These are phyloP conservation scores for Galeopterus variegatus DNA, from an alignment of 2,113 vertebrate species.

Conservation along the genomic window DNA sequence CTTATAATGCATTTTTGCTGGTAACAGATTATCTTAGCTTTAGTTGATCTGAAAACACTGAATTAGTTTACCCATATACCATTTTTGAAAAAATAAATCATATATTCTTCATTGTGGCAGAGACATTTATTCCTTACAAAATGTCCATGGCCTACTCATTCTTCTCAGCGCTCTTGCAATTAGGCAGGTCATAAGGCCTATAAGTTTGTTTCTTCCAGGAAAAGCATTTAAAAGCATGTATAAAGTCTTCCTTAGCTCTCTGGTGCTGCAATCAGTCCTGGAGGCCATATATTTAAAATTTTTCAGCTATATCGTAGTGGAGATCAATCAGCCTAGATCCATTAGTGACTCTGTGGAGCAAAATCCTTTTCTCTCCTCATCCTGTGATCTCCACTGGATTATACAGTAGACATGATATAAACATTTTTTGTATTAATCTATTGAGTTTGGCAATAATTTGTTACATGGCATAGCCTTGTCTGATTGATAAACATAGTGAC, in stretches of 20 bases:
- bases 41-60: conserved; percentile 53
- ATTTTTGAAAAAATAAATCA: not conserved
- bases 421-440: not conserved
- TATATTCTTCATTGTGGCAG: not conserved
- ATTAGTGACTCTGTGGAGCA: not conserved
- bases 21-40: conserved; percentile 1
- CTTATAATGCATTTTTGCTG: not conserved
- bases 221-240: not conserved
- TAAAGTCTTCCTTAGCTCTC: not conserved
- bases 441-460: conserved; percentile 24
- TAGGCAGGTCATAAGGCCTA: not conserved
- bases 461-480: not conserved
- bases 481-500: not conserved
- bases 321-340: not conserved
- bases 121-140: not conserved
- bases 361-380: not conserved
- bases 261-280: not conserved
- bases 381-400: not conserved
- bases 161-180: not conserved
- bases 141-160: not conserved
- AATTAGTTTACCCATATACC: not conserved
- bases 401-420: not conserved
- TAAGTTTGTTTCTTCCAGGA: not conserved
- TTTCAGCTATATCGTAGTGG: not conserved
- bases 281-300: conserved; percentile 2